These are phyloP conservation scores for Butorides virescens DNA, from an alignment of 2,113 vertebrate species.

Conservation along the genomic window DNA sequence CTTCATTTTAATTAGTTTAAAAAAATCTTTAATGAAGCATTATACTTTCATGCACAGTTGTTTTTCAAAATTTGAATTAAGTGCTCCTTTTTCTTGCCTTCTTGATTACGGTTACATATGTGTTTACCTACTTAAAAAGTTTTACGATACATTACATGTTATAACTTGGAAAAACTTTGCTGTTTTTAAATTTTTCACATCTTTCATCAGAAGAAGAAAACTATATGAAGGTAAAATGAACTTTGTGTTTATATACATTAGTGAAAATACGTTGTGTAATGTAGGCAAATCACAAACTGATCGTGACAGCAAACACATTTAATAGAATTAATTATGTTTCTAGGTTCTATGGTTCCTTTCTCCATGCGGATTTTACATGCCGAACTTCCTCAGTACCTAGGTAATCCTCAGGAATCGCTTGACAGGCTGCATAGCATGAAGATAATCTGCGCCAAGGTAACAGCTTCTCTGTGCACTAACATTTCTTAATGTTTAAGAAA, in stretches of 20 bases:
- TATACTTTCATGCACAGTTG: neutral
- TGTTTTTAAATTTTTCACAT: neutral
- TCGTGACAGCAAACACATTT: neutral
- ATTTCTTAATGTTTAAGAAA: neutral
- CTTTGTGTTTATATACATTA: neutral
- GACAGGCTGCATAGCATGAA: constrained; percentile 92
- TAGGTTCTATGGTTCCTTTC: constrained; percentile 98
- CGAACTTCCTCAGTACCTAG: constrained; percentile 93
- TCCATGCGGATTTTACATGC: constrained; percentile 95
- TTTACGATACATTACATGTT: neutral
- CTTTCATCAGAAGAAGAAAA: neutral
- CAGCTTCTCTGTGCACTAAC: neutral
- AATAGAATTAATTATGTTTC: neutral
- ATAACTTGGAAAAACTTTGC: neutral
- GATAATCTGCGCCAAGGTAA: constrained; percentile 88
- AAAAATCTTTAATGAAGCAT: neutral
- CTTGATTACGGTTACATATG: neutral
- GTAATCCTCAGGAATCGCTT: constrained; percentile 91
- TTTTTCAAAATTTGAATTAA: neutral
- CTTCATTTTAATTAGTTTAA: neutral
- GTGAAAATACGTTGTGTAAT: neutral
- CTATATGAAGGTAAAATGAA: neutral
- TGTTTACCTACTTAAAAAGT: neutral
- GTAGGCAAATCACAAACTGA: neutral
- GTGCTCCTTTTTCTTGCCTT: neutral